phyloP scores from a whole-genome alignment of 1,140 invertebrate species.

The Agraylea sexmaculata region DNA sequence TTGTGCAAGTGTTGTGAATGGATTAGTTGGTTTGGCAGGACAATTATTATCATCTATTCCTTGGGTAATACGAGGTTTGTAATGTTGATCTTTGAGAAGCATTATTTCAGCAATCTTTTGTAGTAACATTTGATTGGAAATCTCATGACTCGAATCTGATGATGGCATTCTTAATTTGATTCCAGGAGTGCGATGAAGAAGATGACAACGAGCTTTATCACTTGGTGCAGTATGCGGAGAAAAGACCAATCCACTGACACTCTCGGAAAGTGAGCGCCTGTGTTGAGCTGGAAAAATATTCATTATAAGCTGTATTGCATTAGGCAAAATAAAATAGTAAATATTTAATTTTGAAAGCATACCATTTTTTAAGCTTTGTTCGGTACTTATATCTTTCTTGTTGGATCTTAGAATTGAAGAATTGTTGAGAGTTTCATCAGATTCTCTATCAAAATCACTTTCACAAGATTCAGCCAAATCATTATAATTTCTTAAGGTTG shows the following conservation, averaged over 20 bases:
- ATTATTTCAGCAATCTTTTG: slow-evolving; percentile 61
- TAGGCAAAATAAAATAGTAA: slow-evolving; percentile 10
- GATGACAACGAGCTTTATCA: slow-evolving; percentile 63
- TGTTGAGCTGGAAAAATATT: slow-evolving; percentile 40
- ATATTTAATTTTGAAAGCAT: neutral
- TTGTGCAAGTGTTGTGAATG: slow-evolving; percentile 54
- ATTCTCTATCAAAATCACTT: slow-evolving; percentile 6
- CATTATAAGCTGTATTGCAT: too few relatives aligned
- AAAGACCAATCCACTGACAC: slow-evolving; percentile 42
- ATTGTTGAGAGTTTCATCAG: neutral
- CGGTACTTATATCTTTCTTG: neutral
- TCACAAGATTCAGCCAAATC: slow-evolving; percentile 11
- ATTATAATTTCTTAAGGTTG: slow-evolving; percentile 9
- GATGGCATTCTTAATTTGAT: too few relatives aligned
- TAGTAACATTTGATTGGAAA: slow-evolving; percentile 34
- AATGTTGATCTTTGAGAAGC: slow-evolving; percentile 67
- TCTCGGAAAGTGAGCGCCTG: slow-evolving; percentile 58
- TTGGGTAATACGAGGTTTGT: slow-evolving; percentile 48
- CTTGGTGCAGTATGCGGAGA: slow-evolving; percentile 45
- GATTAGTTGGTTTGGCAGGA: slow-evolving; percentile 35
- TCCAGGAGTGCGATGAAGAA: slow-evolving; percentile 25
- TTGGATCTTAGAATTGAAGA: slow-evolving; percentile 2
- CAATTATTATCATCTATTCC: slow-evolving; percentile 27
- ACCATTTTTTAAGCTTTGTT: neutral
- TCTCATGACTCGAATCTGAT: slow-evolving; percentile 23